phyloP scores from a whole-genome alignment of 1,140 invertebrate genomes.

The Sarcophaga bullata region DNA sequence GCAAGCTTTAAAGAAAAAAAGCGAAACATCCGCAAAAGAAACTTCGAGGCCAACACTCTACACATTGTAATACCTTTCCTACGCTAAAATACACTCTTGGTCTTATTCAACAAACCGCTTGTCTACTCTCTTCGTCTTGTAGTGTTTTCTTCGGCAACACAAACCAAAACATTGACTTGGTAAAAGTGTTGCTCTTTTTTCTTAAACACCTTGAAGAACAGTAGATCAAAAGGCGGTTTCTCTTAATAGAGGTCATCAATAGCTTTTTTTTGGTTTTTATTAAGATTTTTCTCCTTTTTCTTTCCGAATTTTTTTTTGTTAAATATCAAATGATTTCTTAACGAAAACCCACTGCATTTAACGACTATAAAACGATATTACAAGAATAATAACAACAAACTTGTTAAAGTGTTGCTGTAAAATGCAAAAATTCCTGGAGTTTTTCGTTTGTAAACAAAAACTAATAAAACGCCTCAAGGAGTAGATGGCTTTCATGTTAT shows the following conservation, averaged over 20 bases:
- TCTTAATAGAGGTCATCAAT: not conserved
- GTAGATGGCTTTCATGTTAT: not conserved
- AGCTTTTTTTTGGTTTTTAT: not conserved
- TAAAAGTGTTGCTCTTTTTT: too few relatives aligned
- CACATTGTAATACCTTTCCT: too few relatives aligned
- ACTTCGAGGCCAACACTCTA: too few relatives aligned
- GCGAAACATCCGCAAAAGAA: too few relatives aligned
- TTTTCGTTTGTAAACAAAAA: not conserved
- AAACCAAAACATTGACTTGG: too few relatives aligned
- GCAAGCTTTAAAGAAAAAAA: too few relatives aligned
- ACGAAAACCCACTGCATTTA: not conserved
- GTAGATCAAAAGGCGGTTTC: not conserved
- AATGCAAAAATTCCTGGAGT: not conserved
- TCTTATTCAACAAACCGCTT: too few relatives aligned
- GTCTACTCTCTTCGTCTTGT: too few relatives aligned
- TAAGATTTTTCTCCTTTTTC: too few relatives aligned
- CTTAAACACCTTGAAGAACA: not conserved
- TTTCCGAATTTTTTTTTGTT: not conserved
- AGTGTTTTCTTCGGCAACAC: too few relatives aligned
- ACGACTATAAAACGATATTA: not conserved
- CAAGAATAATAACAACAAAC: not conserved
- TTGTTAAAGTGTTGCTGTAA: conserved; percentile 10
- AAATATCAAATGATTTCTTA: not conserved
- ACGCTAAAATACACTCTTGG: too few relatives aligned
- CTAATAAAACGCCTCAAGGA: not conserved